Percentiles rank a stretch among this genome's conserved stretches.
Evolutionary conservation across 2,888 invertebrate genomes (phyloP).

Genomic region (Lepidochrysops patricia): DNA sequence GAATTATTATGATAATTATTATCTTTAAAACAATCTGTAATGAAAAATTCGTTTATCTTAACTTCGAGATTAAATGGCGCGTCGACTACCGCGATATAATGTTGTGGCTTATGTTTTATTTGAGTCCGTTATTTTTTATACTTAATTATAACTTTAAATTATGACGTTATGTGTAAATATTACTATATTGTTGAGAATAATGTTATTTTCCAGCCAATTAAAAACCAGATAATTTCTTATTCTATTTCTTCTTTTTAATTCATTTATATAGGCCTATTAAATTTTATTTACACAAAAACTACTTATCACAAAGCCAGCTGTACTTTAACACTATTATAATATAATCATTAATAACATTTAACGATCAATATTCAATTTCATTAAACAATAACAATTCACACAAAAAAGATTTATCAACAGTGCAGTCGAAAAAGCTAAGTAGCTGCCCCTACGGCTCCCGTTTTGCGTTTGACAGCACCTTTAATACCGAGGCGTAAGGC

Average conservation of each 20-base stretch:
- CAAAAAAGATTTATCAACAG: conserved; percentile 48
- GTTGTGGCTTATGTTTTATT: not conserved
- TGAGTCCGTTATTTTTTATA: not conserved
- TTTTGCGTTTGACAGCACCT: too few species aligned
- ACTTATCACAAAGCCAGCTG: not conserved
- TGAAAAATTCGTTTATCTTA: conserved; percentile 8
- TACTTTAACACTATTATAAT: not conserved
- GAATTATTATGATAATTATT: conserved; percentile 5
- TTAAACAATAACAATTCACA: conserved; percentile 46
- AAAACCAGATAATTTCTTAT: too few species aligned
- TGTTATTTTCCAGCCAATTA: too few species aligned
- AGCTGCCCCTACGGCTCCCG: conserved; percentile 64
- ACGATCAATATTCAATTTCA: conserved; percentile 35
- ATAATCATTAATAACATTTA: not conserved
- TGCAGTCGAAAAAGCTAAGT: conserved; percentile 61
- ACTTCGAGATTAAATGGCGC: not conserved
- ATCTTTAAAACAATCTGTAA: conserved; percentile 3
- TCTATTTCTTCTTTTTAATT: too few species aligned
- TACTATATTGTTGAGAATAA: too few species aligned
- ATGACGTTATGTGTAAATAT: not conserved
- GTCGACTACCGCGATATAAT: not conserved
- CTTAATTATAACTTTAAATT: not conserved
- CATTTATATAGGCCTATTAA: not conserved
- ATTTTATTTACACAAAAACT: too few species aligned
- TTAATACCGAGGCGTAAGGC: too few species aligned